A percentile compares a stretch with the other conserved stretches of the same genome.
phyloP scores from a whole-genome alignment of 2,888 invertebrate species.

The Imbricaverruca yamaguchii region DNA sequence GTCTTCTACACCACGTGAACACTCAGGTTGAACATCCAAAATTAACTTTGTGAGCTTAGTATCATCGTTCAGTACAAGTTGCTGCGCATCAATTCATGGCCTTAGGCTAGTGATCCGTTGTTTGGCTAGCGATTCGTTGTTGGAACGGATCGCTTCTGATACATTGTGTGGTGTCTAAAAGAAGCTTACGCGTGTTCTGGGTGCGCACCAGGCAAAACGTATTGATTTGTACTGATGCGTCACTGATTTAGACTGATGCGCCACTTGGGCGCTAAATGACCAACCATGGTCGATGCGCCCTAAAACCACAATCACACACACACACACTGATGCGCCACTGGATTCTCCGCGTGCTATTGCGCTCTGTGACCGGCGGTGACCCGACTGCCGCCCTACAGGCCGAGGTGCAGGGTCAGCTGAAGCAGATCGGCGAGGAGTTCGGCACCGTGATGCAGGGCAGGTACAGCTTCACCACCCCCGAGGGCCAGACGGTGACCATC shows the following conservation, averaged over 20 bases:
- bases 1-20: too few species aligned
- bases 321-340: not conserved
- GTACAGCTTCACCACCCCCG: not conserved
- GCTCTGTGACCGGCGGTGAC: not conserved
- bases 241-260: not conserved
- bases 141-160: too few species aligned
- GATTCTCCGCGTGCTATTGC: not conserved
- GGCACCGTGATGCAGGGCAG: not conserved
- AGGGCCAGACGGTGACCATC: not conserved
- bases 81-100: too few species aligned
- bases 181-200: too few species aligned
- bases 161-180: too few species aligned
- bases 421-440: slow-evolving; percentile 2
- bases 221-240: not conserved
- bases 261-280: not conserved
- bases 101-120: too few species aligned
- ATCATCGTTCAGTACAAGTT: too few species aligned
- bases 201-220: not conserved
- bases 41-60: too few species aligned
- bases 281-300: too few species aligned
- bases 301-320: too few species aligned
- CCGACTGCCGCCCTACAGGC: not conserved
- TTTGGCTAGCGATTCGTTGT: too few species aligned
- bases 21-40: too few species aligned
- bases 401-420: not conserved